These are phyloP conservation scores for Bellardia pandia DNA, from an alignment of 2,888 invertebrate species.

Conservation along the genomic window DNA sequence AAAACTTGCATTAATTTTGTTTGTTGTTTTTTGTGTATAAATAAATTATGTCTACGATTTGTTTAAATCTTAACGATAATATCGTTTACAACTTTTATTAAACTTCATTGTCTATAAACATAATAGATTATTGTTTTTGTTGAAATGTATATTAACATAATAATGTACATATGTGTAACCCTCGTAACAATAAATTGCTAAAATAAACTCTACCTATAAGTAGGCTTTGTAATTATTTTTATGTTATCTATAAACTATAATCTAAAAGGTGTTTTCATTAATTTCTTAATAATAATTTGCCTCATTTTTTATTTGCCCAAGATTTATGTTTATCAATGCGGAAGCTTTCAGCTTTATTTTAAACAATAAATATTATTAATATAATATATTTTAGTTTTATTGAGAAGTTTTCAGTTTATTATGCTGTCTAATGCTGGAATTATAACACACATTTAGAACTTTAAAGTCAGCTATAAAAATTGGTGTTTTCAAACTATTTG, in stretches of 20 bases:
- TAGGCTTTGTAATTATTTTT: conserved; percentile 16
- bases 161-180: no score
- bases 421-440: conserved; percentile 27
- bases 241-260: conserved; percentile 19
- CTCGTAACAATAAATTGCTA: no score
- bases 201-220: not conserved
- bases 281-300: conserved; percentile 56
- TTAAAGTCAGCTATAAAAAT: not conserved
- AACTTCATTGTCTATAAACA: no score
- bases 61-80: conserved; percentile 1
- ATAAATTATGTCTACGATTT: not conserved
- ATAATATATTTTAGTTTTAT: not conserved
- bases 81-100: not conserved
- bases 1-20: conserved; percentile 73
- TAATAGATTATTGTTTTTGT: no score
- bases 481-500: conserved; percentile 18
- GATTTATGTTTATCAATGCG: conserved; percentile 67
- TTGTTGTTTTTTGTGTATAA: conserved; percentile 2
- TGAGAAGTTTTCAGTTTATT: not conserved
- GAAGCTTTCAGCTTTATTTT: conserved; percentile 54
- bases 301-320: conserved; percentile 55
- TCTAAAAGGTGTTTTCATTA: conserved; percentile 45
- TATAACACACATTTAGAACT: conserved; percentile 26
- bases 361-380: not conserved
- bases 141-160: no score